Percentiles rank a stretch among this genome's conserved stretches.
These are phyloP conservation scores for Sarcophaga subvicina DNA, from an alignment of 2,888 invertebrate genomes.

Conservation along the genomic window DNA sequence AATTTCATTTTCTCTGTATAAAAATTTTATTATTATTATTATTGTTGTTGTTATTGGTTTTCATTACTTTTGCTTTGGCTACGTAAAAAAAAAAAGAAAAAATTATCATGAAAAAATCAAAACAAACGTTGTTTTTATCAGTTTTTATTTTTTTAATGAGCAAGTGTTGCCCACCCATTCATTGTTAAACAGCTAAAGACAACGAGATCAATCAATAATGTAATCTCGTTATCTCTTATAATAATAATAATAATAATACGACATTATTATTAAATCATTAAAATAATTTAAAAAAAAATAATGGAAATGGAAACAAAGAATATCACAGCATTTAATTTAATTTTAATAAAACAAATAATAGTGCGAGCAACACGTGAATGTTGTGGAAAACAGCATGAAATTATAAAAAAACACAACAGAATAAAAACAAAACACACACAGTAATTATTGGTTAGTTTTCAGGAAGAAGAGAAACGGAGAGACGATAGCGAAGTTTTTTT, in stretches of 20 bases:
- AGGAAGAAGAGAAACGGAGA: no score
- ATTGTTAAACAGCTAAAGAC: background rate
- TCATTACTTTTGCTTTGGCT: background rate
- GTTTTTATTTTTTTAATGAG: background rate
- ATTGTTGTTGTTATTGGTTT: no score
- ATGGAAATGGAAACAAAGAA: no score
- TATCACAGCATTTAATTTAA: no score
- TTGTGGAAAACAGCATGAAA: background rate
- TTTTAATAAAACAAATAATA: no score
- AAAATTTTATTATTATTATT: no score
- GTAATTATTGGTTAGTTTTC: no score
- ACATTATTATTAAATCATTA: no score
- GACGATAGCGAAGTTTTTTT: no score
- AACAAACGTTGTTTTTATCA: background rate
- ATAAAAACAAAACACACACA: background rate
- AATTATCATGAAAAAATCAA: background rate
- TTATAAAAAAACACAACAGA: background rate
- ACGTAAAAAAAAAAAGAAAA: background rate
- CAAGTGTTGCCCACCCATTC: no score
- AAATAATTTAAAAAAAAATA: no score
- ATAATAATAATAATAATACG: no score
- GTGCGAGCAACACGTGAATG: conserved; percentile 13
- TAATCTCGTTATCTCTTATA: background rate
- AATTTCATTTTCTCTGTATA: background rate
- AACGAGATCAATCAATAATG: background rate